Evolutionary conservation across 2,888 invertebrate genomes (phyloP).

Genomic region (Horisme vitalbata): DNA sequence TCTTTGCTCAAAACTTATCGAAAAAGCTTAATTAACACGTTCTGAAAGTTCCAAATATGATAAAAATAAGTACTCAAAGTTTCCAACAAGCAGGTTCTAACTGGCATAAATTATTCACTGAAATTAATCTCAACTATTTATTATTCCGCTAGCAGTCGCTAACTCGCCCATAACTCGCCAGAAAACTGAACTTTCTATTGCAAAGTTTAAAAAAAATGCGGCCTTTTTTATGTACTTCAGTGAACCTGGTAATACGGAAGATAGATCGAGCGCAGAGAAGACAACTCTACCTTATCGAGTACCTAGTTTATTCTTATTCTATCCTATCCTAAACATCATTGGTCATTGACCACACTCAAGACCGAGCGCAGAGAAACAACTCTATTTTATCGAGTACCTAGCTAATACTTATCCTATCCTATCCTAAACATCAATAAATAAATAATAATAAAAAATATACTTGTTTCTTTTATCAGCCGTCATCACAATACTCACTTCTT

Average conservation of each 20-base stretch:
- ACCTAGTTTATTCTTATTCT: too few relatives aligned
- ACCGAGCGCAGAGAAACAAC: too few relatives aligned
- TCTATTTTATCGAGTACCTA: too few relatives aligned
- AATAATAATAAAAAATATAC: too few relatives aligned
- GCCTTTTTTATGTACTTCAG: conserved; percentile 31
- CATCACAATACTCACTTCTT: too few relatives aligned
- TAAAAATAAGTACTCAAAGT: conserved; percentile 11
- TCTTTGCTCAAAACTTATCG: neutral
- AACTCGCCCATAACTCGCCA: conserved; percentile 41
- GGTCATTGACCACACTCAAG: too few relatives aligned
- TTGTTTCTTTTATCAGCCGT: too few relatives aligned
- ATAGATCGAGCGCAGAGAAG: too few relatives aligned
- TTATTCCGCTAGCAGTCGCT: conserved; percentile 47
- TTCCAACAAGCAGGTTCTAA: conserved; percentile 9
- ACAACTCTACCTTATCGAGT: too few relatives aligned
- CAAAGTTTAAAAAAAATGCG: conserved; percentile 43
- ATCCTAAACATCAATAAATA: too few relatives aligned
- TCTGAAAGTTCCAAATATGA: neutral
- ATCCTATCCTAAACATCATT: too few relatives aligned
- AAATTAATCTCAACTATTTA: conserved; percentile 48
- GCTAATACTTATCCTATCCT: too few relatives aligned
- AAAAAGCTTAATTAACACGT: conserved; percentile 3
- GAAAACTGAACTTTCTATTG: conserved; percentile 38
- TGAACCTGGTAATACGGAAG: conserved; percentile 38
- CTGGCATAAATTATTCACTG: conserved; percentile 34